phyloP scores from a whole-genome alignment of 2,113 vertebrate species.

The Scytalopus superciliaris region DNA sequence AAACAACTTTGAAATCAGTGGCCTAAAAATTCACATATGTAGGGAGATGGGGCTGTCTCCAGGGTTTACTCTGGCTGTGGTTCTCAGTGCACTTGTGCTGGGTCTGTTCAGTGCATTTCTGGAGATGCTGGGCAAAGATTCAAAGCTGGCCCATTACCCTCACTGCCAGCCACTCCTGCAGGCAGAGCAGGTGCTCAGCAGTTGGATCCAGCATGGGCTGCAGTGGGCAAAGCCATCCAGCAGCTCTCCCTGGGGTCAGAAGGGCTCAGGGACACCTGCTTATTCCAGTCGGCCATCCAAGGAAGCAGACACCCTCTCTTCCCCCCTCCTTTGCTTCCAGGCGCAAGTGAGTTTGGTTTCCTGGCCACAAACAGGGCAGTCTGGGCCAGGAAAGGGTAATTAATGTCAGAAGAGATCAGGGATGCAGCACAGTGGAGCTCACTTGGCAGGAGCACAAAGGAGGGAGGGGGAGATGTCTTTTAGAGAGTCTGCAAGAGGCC shows the following conservation, averaged over 20 bases:
- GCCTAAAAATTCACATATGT: neutral
- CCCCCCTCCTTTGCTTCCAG: slow-evolving; percentile 16
- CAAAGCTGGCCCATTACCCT: neutral
- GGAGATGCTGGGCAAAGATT: neutral
- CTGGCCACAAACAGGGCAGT: slow-evolving; percentile 46
- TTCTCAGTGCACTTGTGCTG: neutral
- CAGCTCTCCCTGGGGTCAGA: neutral
- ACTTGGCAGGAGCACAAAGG: slow-evolving; percentile 35
- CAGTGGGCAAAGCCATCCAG: slow-evolving; percentile 8
- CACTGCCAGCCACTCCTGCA: neutral
- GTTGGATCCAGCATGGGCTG: neutral
- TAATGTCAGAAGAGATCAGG: slow-evolving; percentile 64
- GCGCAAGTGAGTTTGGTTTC: slow-evolving; percentile 14
- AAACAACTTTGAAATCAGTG: neutral
- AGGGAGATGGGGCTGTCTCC: neutral
- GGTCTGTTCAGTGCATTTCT: neutral
- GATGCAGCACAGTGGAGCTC: slow-evolving; percentile 9
- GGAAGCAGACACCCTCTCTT: slow-evolving; percentile 12
- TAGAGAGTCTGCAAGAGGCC: slow-evolving; percentile 11
- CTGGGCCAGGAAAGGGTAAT: slow-evolving; percentile 57
- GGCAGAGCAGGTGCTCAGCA: slow-evolving; percentile 26
- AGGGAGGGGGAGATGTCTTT: slow-evolving; percentile 26
- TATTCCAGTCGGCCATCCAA: slow-evolving; percentile 18
- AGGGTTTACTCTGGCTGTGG: neutral
- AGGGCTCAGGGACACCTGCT: slow-evolving; percentile 47